Base-by-base conservation (phyloP, 2,797 vertebrate genomes). In the Hybognathus amarus region DNA sequence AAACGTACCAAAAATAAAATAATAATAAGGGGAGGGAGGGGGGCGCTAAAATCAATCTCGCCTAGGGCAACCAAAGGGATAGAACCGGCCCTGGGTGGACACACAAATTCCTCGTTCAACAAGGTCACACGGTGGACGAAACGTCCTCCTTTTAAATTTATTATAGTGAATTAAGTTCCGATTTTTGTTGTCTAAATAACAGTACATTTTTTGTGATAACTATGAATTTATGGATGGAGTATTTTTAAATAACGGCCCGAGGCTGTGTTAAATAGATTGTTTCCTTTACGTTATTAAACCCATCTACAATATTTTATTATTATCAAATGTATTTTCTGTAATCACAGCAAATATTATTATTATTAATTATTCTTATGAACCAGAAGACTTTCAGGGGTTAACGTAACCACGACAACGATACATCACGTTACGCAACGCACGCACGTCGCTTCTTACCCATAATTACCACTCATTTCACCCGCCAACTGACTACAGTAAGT, bases 111-210 rank as follows among this genome's bases (percentile, higher is more conserved):
- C 17, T 50, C 17, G 47, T 50, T 68, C 22, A n/a, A 42, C 33
- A 40, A 68, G 18, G 64, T 67, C 66, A 68, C 64, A 33, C 13
- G 8, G 33, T 8, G 64, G 64, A 67, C 30, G 15, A 38, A 67
- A 67, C 64, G 33, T 68, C 66, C 66, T 40, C 66, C 36, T 68
- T 68, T 68, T 40, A 68, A 38, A 40, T 68, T 40, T 68, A 40
- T 68, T 68, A 12, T 68, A n/a, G 66, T 68, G 66, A 1, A 68
- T 69, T 69, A 17, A n/a, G 15, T 17, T 64, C 27, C 27, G 6
- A 30, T 64, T 63, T 63, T 63, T 63, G 24, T 63, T 63, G 61
- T 15, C 27, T 30, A 64, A 33, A 64, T 33, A 64, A 33, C 27
- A 64, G 24, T 63, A 63, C 17, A 63, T 63, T 63, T 6, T 63